Evolutionary conservation across 2,888 invertebrate species (phyloP).

Genomic region (Pecten maximus): DNA sequence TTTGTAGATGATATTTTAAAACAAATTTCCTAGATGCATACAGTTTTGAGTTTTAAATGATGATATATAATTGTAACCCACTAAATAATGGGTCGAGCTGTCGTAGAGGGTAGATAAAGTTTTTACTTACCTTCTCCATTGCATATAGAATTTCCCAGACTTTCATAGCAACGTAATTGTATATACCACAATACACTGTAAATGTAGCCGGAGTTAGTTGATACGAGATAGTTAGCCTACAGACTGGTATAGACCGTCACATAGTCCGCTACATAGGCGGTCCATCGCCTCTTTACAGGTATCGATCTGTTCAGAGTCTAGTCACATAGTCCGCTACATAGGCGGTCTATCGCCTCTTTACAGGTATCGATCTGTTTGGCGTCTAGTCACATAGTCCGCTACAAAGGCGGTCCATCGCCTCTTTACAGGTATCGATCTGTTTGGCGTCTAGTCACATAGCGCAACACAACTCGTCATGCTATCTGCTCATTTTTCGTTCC

Average conservation of each 20-base stretch:
- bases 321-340: neutral
- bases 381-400: neutral
- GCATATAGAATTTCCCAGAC: neutral
- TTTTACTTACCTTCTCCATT: neutral
- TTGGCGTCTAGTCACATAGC: neutral
- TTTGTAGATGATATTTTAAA: too few species aligned
- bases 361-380: neutral
- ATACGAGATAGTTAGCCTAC: neutral
- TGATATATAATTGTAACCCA: neutral
- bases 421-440: neutral
- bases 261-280: neutral
- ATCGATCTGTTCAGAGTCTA: neutral
- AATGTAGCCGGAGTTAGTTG: neutral
- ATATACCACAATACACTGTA: neutral
- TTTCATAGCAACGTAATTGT: neutral
- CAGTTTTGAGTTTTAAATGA: too few species aligned
- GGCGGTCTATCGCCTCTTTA: neutral
- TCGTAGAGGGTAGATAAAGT: neutral
- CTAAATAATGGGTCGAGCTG: neutral
- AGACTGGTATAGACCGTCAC: neutral
- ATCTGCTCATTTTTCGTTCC: too few species aligned
- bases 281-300: neutral
- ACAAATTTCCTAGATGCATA: too few species aligned
- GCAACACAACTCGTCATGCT: too few species aligned
- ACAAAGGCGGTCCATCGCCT: neutral